Base-by-base conservation (phyloP, 2,797 vertebrate genomes). In the Apogon talboti region DNA sequence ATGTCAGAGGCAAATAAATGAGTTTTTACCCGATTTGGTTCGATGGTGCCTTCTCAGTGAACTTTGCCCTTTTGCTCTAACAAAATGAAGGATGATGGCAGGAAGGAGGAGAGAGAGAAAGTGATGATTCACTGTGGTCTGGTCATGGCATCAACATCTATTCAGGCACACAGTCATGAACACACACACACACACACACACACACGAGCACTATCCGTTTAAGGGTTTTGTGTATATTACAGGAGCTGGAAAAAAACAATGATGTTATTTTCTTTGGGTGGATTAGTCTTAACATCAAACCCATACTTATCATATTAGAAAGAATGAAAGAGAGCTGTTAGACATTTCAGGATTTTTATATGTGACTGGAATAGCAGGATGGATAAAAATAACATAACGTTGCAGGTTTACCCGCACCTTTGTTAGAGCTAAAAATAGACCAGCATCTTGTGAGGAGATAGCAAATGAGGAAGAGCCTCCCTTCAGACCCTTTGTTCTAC, bases 341-440 rank as follows among this genome's bases (percentile, higher is more conserved):
- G 66, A 61, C 53, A 53, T 78, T 85, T 44, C 67, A 78, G 77
- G 73, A 86, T 80, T 76, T 53, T 58, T n/a, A 66, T 4, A 41
- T 14, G 11, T 54, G 50, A 47, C 61, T 65, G 48, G 54, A 65
- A 37, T 21, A 61, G 35, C 0, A 4, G 35, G 47, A 37, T 18
- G 65, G 43, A 46, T 78, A 75, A 74, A 78, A 76, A 81, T 76
- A 78, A 55, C 54, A 57, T 18, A 1, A 30, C 56, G 45, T 65
- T 56, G 64, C 76, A 52, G 54, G n/a, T 74, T 3, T 10, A 38
- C 59, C 57, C 64, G 56, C 65, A 75, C 42, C 35, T 61, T 15
- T 43, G 1, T 14, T 13, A 53, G 15, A 16, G 65, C 35, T 69
- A 19, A 53, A 81, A 76, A 79, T 81, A 83, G 58, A 70, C 14